Base-by-base conservation (phyloP, 1,140 invertebrate species). In the Cotesia glomerata region DNA sequence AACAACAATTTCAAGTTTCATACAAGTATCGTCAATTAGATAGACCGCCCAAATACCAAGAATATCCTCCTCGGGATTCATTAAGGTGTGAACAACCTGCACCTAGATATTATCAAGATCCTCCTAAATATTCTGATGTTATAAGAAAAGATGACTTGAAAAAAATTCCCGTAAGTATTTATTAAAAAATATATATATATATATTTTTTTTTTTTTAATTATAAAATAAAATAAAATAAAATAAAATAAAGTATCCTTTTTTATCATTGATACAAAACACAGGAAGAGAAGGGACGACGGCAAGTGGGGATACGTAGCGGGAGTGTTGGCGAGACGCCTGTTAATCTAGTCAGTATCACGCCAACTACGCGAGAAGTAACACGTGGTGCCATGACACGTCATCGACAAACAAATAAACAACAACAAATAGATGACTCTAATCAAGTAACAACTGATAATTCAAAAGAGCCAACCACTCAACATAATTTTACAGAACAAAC, bases 271-370 rank as follows among this genome's bases (percentile, higher is more conserved):
- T 45, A 45, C 39, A 45, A 7, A 45, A 45, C 26, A 73, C 78
- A 86, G 83, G 84, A 85, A 78, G 84, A 85, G 77, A 79, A 76
- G 76, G 75, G 72, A 58, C 78, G 76, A 70, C 80, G 81, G 71
- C 80, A 78, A 75, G 78, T 77, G 61, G 74, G 61, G 66, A 63
- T 34, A 39, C 69, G 59, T 32, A 58, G 77, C 76, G 78, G 79
- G 80, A 80, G 76, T 74, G 81, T 79, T 77, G 80, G 76, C 71
- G 84, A 83, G 79, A 79, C 83, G 79, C 78, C 80, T 79, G 79
- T 82, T 81, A 84, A 84, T 82, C 81, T 82, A 74, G 77, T 81
- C 82, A 86, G 85, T 87, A 81, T 84, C 82, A 85, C 85, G 83
- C 83, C 84, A 79, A 81, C 76, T 77, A 82, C 84, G 83, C 85